Evolutionary conservation across 2,888 invertebrate species (phyloP).

Genomic region (Empis stercorea): DNA sequence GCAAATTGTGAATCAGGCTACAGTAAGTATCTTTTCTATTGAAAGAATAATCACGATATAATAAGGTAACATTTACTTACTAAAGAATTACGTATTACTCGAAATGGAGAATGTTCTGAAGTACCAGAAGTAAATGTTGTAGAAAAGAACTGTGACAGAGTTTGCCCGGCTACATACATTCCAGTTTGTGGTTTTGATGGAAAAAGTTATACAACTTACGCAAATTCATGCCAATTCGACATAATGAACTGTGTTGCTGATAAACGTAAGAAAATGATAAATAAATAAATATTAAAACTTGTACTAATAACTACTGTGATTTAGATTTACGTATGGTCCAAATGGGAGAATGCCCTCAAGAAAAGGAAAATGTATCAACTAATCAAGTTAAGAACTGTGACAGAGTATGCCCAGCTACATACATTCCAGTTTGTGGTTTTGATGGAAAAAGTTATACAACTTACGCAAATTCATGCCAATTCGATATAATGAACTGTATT

Average conservation of each 20-base stretch:
- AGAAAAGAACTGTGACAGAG: not conserved
- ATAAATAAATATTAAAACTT: not conserved
- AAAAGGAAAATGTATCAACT: too few species aligned
- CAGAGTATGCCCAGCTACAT: not conserved
- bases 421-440: not conserved
- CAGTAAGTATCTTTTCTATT: not conserved
- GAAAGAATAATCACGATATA: not conserved
- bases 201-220: not conserved
- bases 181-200: constrained; percentile 5
- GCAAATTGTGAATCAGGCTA: not conserved
- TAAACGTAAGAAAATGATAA: not conserved
- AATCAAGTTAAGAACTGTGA: not conserved
- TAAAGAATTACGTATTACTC: not conserved
- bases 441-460: not conserved
- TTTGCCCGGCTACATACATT: not conserved
- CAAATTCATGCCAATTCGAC: too few species aligned
- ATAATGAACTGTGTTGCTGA: not conserved
- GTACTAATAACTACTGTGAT: not conserved
- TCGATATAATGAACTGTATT: too few species aligned
- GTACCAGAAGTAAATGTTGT: too few species aligned
- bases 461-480: not conserved
- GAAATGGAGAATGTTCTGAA: too few species aligned
- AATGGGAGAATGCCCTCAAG: too few species aligned
- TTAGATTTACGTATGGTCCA: too few species aligned
- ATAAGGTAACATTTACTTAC: not conserved